phyloP scores from a whole-genome alignment of 1,140 invertebrate genomes.

The Eueides isabella region DNA sequence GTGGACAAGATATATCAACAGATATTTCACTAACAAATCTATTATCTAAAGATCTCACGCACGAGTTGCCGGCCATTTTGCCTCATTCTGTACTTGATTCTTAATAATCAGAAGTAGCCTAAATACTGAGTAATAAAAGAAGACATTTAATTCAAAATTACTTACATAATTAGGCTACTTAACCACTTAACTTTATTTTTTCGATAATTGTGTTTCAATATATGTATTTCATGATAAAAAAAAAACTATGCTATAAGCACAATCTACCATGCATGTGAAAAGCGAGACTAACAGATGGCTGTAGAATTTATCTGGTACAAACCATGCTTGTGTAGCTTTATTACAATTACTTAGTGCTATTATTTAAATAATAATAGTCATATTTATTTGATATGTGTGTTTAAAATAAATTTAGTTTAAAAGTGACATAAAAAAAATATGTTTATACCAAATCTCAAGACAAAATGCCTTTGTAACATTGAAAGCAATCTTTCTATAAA shows the following conservation, averaged over 20 bases:
- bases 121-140: not conserved
- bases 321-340: conserved; percentile 24
- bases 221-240: not conserved
- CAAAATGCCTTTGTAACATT: not conserved
- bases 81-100: not conserved
- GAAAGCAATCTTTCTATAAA: not conserved
- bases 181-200: conserved; percentile 53
- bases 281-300: conserved; percentile 65
- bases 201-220: conserved; percentile 45
- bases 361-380: not conserved
- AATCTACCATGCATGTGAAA: conserved; percentile 61
- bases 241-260: not conserved
- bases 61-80: conserved; percentile 3
- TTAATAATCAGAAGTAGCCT: not conserved
- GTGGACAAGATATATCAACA: not conserved
- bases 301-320: conserved; percentile 62
- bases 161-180: not conserved
- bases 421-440: not conserved
- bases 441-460: not conserved
- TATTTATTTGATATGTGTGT: not conserved
- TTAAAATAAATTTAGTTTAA: not conserved
- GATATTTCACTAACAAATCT: not conserved
- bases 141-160: not conserved
- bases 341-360: not conserved
- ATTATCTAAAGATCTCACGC: conserved; percentile 10